Conservation (phyloP, 2,888 invertebrate genomes). For the Lingula anatina region DNA sequence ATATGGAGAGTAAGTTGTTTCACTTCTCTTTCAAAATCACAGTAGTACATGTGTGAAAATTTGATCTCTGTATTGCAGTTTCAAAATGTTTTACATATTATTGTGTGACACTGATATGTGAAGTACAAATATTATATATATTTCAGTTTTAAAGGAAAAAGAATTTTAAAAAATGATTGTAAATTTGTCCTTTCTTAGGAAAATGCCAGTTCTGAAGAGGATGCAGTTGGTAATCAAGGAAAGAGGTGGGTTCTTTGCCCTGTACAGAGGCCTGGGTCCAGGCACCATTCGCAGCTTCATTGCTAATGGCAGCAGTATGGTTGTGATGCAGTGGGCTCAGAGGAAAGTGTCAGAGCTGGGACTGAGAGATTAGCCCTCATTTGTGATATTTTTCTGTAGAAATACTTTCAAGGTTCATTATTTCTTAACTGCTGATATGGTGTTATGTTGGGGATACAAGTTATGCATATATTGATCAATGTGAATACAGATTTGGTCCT, state of each 20-base stretch:
- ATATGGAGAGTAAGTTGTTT: constrained; percentile 34
- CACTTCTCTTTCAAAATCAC: too few species aligned
- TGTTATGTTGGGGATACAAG: too few species aligned
- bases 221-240: constrained; percentile 32
- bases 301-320: constrained; percentile 47
- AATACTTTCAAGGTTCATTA: neutral
- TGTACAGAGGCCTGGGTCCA: constrained; percentile 43
- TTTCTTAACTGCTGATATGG: too few species aligned
- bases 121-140: neutral
- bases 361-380: constrained; percentile 17
- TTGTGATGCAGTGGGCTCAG: constrained; percentile 46
- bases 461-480: too few species aligned
- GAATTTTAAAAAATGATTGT: neutral
- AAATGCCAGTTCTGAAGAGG: constrained; percentile 26
- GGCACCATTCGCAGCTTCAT: constrained; percentile 46
- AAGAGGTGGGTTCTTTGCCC: constrained; percentile 39
- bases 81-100: neutral
- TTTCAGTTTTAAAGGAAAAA: neutral
- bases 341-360: constrained; percentile 42
- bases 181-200: constrained; percentile 14
- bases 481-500: too few species aligned
- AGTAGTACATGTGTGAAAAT: neutral
- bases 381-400: neutral
- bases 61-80: neutral
- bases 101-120: neutral